Conservation (phyloP, 2,888 invertebrate genomes). For the Mongoloraphidia duomilia region DNA sequence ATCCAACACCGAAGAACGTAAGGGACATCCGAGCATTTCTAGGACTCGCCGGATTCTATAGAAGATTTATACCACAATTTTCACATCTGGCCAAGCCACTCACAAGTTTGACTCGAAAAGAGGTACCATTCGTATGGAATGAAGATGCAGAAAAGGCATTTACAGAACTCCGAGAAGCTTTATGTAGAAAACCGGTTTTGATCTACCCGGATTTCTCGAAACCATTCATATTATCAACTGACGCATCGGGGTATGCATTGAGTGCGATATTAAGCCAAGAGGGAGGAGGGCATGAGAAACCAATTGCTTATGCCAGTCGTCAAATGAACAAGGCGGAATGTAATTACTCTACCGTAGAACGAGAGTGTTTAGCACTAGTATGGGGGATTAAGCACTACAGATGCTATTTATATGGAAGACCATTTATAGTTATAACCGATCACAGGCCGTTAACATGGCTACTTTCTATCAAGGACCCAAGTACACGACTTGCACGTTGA, state of each 20-base stretch:
- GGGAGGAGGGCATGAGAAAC: conserved; percentile 10
- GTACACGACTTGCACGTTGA: too few relatives aligned
- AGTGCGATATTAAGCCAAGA: conserved; percentile 16
- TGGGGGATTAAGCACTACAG: conserved; percentile 14
- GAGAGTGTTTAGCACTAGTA: conserved; percentile 12
- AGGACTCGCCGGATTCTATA: too few relatives aligned
- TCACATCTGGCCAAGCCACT: conserved; percentile 7
- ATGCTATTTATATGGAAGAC: too few relatives aligned
- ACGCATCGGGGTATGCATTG: conserved; percentile 14
- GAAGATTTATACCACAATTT: too few relatives aligned
- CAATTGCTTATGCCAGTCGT: conserved; percentile 12
- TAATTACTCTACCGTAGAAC: conserved; percentile 12
- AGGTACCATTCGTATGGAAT: conserved; percentile 6
- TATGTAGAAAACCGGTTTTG: conserved; percentile 11
- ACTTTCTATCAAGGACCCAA: too few relatives aligned
- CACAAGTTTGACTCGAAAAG: conserved; percentile 8
- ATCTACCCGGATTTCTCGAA: conserved; percentile 15
- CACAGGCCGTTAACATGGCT: too few relatives aligned
- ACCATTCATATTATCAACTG: conserved; percentile 10
- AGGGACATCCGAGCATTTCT: too few relatives aligned
- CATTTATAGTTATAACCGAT: conserved; percentile 10
- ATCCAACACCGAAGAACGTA: too few relatives aligned
- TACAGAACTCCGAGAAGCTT: conserved; percentile 4
- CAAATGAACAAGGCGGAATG: conserved; percentile 11
- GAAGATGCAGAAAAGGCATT: too few relatives aligned